Evolutionary conservation across 2,888 invertebrate genomes (phyloP), one percentile per base, ranked within the genome.

Genomic region (Caenorhabditis sp.): DNA sequence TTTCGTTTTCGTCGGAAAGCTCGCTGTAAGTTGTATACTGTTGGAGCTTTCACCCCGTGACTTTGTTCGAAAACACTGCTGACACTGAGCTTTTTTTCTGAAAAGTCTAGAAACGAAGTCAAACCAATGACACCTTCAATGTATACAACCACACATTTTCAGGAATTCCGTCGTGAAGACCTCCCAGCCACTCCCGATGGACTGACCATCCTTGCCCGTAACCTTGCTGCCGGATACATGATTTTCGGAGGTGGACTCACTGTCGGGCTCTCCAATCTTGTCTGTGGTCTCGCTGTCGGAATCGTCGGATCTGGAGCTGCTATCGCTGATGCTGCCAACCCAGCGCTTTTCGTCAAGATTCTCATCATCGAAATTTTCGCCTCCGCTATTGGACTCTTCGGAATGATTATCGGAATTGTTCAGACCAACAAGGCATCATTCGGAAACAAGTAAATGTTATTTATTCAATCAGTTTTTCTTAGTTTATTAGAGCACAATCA

Each of bases 331-430:
- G 99, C 99, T 38, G 98, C 98, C 51, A 97, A 99, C 93, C 95
- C 97, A 22, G 95, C 96, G 3, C 94, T 99, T 8, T 99, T 99
- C 92, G 98, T 99, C 68, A 98, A 98, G 93, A 97, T 99, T 93
- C 95, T 99, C 56, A 98, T 99, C 93, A 96, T 99, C 59, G 99
- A 99, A 94, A 99, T 99, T 93, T 99, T 99, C 93, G 99, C 97
- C 80, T 97, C 97, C 92, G 99, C 99, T 91, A 98, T 99, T 92
- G 99, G 99, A 92, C 95, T 99, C 26, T 99, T 99, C 93, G 99
- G 99, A 74, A 95, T 99, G 76, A 99, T 99, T 93, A 97, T 99
- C 87, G 97, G 98, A 88, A 97, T 99, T 68, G 90, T 91, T 38
- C 86, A 89, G 83, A 89, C 89, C 47, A 89, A 89, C 85, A 89